These are phyloP conservation scores for Montifringilla adamsi DNA, from an alignment of 2,113 vertebrate species.

Conservation along the genomic window DNA sequence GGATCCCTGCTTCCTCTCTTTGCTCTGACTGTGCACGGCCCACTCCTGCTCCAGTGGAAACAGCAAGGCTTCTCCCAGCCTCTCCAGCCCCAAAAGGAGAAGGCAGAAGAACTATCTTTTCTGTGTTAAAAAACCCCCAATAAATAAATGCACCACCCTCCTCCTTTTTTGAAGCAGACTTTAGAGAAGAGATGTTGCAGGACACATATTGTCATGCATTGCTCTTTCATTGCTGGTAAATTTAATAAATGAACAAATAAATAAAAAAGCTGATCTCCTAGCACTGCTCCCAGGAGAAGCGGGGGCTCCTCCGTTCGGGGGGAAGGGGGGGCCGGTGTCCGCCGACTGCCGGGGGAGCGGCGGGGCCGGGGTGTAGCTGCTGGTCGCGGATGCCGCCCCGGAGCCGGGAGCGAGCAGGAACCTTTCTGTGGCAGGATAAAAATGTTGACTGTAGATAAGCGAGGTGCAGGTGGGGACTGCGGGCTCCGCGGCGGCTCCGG, in stretches of 20 bases:
- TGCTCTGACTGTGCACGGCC: neutral
- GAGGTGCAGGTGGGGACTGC: slow-evolving; percentile 33
- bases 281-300: neutral
- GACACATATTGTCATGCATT: accelerated
- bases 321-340: neutral
- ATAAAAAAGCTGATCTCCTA: accelerated
- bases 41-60: accelerated
- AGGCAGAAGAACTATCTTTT: neutral
- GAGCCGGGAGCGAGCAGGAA: slow-evolving; percentile 63
- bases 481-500: slow-evolving; percentile 7
- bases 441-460: slow-evolving; percentile 79
- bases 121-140: neutral
- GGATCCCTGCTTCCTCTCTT: neutral
- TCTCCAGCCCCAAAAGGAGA: neutral
- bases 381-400: neutral
- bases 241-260: neutral
- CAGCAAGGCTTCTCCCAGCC: neutral
- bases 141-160: neutral
- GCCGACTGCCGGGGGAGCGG: neutral
- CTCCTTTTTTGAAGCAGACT: neutral
- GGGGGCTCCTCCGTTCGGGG: accelerated
- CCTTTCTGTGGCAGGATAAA: slow-evolving; percentile 56
- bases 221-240: neutral
- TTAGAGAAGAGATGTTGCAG: neutral
- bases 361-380: neutral